Percentiles rank a stretch among this genome's conserved stretches.
Evolutionary conservation across 2,113 vertebrate genomes (phyloP).

Genomic region (Triplophysa siluroides): DNA sequence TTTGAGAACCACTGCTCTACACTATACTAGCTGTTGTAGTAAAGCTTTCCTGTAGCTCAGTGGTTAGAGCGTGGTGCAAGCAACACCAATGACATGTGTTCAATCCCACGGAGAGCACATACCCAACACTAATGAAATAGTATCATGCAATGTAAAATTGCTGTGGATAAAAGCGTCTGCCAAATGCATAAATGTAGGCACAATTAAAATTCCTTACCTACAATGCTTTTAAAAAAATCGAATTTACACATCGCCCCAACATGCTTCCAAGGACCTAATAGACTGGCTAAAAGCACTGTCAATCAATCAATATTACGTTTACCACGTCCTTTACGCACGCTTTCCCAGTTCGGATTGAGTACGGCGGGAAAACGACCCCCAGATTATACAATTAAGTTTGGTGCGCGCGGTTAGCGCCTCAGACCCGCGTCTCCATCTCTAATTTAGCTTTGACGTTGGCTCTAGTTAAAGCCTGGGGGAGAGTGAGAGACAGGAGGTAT

Average conservation of each 20-base stretch:
- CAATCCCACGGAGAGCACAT: no score
- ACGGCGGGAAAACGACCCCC: slow-evolving; percentile 45
- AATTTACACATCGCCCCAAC: slow-evolving; percentile 64
- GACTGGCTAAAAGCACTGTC: slow-evolving; percentile 65
- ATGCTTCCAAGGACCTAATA: slow-evolving; percentile 57
- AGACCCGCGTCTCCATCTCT: slow-evolving; percentile 15
- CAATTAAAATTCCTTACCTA: slow-evolving; percentile 55
- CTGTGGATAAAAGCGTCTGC: no score
- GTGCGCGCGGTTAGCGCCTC: slow-evolving; percentile 45
- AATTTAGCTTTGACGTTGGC: slow-evolving; percentile 29
- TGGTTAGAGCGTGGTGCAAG: no score
- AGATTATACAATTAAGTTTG: slow-evolving; percentile 61
- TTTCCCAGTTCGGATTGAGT: slow-evolving; percentile 34
- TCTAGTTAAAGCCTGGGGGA: slow-evolving; percentile 18
- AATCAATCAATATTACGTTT: slow-evolving; percentile 75
- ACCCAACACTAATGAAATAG: no score
- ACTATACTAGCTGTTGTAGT: no score
- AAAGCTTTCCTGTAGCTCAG: no score
- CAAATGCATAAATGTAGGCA: not conserved
- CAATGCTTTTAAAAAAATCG: slow-evolving; percentile 70
- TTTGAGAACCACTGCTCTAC: no score
- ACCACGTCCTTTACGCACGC: slow-evolving; percentile 68
- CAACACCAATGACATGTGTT: no score
- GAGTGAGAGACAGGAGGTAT: slow-evolving; percentile 24
- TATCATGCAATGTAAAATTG: no score